These are phyloP conservation scores for Hypomecis atomaria DNA, from an alignment of 2,888 invertebrate genomes.

Conservation along the genomic window DNA sequence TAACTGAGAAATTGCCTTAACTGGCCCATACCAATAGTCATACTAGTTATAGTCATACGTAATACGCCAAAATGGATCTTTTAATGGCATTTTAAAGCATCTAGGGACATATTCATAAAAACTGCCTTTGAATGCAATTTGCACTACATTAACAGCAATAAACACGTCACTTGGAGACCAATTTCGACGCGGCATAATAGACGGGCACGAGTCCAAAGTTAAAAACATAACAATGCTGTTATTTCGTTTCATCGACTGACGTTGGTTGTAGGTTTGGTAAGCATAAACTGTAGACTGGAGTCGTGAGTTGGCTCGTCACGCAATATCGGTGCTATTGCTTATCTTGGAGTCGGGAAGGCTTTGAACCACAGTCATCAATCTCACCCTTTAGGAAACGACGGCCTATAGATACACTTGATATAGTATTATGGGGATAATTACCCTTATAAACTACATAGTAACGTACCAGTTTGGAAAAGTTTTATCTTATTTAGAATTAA, in stretches of 20 bases:
- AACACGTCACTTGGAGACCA: constrained; percentile 26
- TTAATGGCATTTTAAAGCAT: neutral
- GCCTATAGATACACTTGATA: constrained; percentile 43
- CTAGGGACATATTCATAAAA: neutral
- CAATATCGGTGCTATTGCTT: constrained; percentile 66
- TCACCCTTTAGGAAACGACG: constrained; percentile 54
- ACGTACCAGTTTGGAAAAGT: neutral
- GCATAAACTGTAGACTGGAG: constrained; percentile 43
- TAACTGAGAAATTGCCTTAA: neutral
- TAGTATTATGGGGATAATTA: constrained; percentile 35
- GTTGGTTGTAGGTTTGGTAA: constrained; percentile 49
- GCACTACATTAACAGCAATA: constrained; percentile 26
- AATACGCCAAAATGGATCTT: neutral
- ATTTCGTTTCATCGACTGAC: constrained; percentile 42
- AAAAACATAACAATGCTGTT: constrained; percentile 36
- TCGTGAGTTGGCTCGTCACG: constrained; percentile 65
- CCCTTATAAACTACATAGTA: constrained; percentile 5
- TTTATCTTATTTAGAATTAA: no score
- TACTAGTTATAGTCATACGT: no score
- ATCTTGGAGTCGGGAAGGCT: constrained; percentile 63
- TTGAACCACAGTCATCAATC: constrained; percentile 67
- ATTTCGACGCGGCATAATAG: constrained; percentile 24
- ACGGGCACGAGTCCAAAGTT: constrained; percentile 34
- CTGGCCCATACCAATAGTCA: neutral
- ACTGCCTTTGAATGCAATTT: constrained; percentile 5